Base-by-base conservation (phyloP, 2,113 vertebrate genomes). In the Semicossyphus pulcher region DNA sequence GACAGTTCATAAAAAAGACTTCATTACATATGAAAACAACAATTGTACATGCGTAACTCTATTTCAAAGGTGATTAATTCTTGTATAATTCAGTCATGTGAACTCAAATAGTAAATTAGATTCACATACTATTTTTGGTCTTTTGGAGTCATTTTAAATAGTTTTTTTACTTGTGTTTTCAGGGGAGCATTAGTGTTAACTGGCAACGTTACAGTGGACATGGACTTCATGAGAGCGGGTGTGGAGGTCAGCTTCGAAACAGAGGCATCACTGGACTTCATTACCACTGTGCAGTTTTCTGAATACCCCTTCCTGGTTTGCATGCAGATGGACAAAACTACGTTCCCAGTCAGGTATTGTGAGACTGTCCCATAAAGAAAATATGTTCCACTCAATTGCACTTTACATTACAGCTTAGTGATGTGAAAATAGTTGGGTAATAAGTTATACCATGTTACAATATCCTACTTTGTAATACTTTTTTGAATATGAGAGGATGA, bases 221-320 rank as follows among this genome's bases (percentile, higher is more conserved):
- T 95, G 42, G 95, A 95, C 80, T 97, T 98, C 34, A 62, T 95
- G 29, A 95, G 95, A 65, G 86, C 94, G 1, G 96, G 96, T 3
- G 79, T 97, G 87, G 96, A 99, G 87, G 94, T 93, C 65, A 95
- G 94, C 72, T 86, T 94, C 16, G 97, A 98, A 89, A 89, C 88
- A 0, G 97, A 99, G 88, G 94, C 93, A 0, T 34, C 94, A 0
- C 84, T 99, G 39, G 95, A 97, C 80, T 97, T 99, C 78, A 93
- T 96, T 92, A 96, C 97, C 59, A 99, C 97, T 0, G 97, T 99
- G 62, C 95, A 99, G 89, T 99, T 99, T 93, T 98, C 97, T 0
- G 94, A 98, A 72, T 99, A 99, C 75, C 97, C 98, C 0, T 99
- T 99, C 94, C 88, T 99, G 58, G 95, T 99, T 20, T 99, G 98